Percentiles rank a stretch among this genome's conserved stretches.
Conservation (phyloP, 2,113 vertebrate species). For the Dicaeum eximium region DNA sequence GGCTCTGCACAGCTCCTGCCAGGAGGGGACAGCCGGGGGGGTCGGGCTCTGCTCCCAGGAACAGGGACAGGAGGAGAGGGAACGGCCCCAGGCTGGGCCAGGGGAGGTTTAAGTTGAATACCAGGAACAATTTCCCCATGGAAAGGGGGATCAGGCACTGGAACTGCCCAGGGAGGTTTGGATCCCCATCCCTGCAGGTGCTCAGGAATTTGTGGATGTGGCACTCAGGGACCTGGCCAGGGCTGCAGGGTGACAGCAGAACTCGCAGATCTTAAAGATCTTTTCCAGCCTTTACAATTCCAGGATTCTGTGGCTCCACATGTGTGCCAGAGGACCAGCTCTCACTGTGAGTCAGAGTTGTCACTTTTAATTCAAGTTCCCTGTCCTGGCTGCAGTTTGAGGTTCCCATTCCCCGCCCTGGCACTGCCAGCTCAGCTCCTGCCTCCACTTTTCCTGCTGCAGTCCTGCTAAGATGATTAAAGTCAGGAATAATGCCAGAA, state of each 20-base stretch:
- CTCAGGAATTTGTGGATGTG: neutral
- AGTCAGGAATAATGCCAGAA: neutral
- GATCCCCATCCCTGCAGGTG: neutral
- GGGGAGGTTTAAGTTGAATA: neutral
- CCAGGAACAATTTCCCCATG: neutral
- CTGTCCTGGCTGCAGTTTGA: neutral
- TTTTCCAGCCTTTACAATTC: rapidly evolving
- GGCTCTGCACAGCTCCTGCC: neutral
- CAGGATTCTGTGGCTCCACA: neutral
- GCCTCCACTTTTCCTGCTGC: neutral
- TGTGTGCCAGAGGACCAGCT: neutral
- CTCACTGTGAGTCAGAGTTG: rapidly evolving
- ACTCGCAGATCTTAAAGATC: rapidly evolving
- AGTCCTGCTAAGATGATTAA: neutral
- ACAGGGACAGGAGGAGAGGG: neutral
- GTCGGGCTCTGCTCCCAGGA: neutral
- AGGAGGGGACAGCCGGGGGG: neutral
- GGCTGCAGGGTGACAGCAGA: neutral
- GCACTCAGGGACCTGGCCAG: neutral
- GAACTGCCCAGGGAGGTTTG: neutral
- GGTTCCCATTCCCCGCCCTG: neutral
- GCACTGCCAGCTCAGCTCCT: neutral
- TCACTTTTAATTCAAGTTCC: neutral
- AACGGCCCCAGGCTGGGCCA: neutral
- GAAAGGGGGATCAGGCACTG: rapidly evolving